These are phyloP conservation scores for Leistus spinibarbis DNA, from an alignment of 2,888 invertebrate genomes.

Conservation along the genomic window DNA sequence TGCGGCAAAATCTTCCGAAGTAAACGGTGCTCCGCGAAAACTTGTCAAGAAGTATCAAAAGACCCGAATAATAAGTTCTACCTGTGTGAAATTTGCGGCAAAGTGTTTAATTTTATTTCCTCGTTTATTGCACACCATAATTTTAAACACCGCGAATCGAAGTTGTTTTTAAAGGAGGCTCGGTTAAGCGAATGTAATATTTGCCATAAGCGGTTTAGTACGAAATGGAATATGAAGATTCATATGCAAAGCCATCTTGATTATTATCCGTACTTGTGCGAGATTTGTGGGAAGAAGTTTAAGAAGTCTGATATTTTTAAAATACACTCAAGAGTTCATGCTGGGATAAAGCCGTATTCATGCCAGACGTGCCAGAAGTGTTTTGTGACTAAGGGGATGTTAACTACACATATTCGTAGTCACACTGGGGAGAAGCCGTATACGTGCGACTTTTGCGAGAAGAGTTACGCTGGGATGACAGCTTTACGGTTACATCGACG, in stretches of 20 bases:
- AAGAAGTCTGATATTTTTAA: constrained; percentile 26
- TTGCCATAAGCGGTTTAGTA: constrained; percentile 23
- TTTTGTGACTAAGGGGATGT: constrained; percentile 65
- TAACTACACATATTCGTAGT: constrained; percentile 65
- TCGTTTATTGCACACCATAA: constrained; percentile 28
- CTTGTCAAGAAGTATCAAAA: constrained; percentile 51
- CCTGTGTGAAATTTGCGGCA: constrained; percentile 53
- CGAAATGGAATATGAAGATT: constrained; percentile 30
- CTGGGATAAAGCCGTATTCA: constrained; percentile 52
- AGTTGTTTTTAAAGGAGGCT: constrained; percentile 15
- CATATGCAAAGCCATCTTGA: constrained; percentile 58
- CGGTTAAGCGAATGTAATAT: constrained; percentile 13
- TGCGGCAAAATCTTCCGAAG: constrained; percentile 41
- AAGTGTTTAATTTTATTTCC: constrained; percentile 46
- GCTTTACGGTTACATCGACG: constrained; percentile 25
- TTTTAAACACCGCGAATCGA: constrained; percentile 22
- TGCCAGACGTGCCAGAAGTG: constrained; percentile 65
- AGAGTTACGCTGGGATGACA: constrained; percentile 20
- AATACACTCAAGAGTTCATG: constrained; percentile 56
- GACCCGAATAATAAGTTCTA: constrained; percentile 28
- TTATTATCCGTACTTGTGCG: constrained; percentile 61
- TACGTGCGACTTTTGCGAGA: constrained; percentile 53
- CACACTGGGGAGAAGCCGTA: constrained; percentile 69
- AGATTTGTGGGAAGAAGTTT: constrained; percentile 62
- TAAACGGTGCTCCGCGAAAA: constrained; percentile 43